Evolutionary conservation across 2,113 vertebrate species (phyloP), one percentile per base, ranked within the genome.

Genomic region (Scophthalmus maximus): DNA sequence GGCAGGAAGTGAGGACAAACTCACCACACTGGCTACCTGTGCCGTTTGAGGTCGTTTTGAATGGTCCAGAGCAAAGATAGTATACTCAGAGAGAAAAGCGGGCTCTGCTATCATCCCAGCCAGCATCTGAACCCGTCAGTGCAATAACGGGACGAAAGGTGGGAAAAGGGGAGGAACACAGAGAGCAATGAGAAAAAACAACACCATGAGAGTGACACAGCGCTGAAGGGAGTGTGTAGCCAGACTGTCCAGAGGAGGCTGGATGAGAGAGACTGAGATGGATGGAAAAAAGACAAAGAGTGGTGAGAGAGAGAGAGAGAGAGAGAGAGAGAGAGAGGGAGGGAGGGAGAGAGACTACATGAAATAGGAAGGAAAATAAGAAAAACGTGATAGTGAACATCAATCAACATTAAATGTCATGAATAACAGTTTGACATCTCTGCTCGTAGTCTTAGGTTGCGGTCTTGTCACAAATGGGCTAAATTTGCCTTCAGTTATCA

Each of bases 31-130:
- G 93, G 92, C 95, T 95, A 92, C 95, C 95, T 96, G 94, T 91
- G 95, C 89, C 89, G 95, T 90, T 94, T 95, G 95, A 93, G 94
- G 95, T 91, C 89, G 94, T 87, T 96, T 97, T 96, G 94, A 96
- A 94, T 95, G 91, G 95, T 99, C 98, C 97, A 99, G 95, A 97
- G 97, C 97, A 99, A 99, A 99, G 94, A 99, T 93, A 98, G 98
- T 99, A 94, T 99, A 99, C 89, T 99, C 97, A 95, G 98, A 99
- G 91, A 99, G 97, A 96, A 98, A 98, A 96, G 98, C 96, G 89
- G 98, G 97, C 86, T 99, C 97, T 94, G 97, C 96, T 98, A 99
- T 98, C 96, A 98, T 98, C 95, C 95, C 95, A 40, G 97, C 97
- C 96, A 98, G 95, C 79, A 97, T 92, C 97, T 99, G 95, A 95